Percentiles rank a stretch among this genome's conserved stretches.
Evolutionary conservation across 1,140 invertebrate species (phyloP).

Genomic region (Battus philenor): DNA sequence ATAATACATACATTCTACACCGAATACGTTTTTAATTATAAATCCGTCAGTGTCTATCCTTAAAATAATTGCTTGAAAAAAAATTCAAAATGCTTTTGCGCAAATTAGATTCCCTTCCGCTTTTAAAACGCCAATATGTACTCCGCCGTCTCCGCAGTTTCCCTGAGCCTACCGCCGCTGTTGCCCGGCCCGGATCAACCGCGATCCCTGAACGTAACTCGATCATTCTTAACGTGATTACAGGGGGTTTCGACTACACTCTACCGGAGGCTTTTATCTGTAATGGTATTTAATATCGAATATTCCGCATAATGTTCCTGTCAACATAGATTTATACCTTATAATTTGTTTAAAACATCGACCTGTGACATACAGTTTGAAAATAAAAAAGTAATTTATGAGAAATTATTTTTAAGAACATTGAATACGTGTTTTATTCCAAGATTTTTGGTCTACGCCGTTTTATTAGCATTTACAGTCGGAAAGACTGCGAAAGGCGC

Average conservation of each 20-base stretch:
- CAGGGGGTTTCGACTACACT: slow-evolving; percentile 34
- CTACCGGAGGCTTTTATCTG: slow-evolving; percentile 46
- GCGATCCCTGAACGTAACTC: slow-evolving; percentile 47
- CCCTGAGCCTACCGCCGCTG: slow-evolving; percentile 5
- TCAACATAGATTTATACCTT: slow-evolving; percentile 12
- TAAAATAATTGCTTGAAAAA: slow-evolving; percentile 2
- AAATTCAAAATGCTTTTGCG: slow-evolving; percentile 5
- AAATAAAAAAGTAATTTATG: too few species aligned
- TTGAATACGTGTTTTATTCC: too few species aligned
- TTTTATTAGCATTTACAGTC: too few species aligned
- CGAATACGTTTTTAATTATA: slow-evolving; percentile 4
- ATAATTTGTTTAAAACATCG: too few species aligned
- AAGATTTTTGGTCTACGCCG: too few species aligned
- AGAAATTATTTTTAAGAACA: too few species aligned
- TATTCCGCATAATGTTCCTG: slow-evolving; percentile 16
- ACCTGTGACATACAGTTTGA: too few species aligned
- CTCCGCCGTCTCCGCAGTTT: slow-evolving; percentile 2
- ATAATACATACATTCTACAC: too few species aligned
- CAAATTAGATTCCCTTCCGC: slow-evolving; percentile 1
- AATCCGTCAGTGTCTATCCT: neutral
- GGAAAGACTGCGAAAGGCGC: too few species aligned
- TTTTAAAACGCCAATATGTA: too few species aligned
- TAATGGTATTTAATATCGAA: slow-evolving; percentile 40
- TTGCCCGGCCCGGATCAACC: slow-evolving; percentile 36
- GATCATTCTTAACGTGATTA: slow-evolving; percentile 63